Percentiles rank a stretch among this genome's conserved stretches.
Evolutionary conservation across 2,113 vertebrate species (phyloP).

Genomic region (Vanacampus margaritifer): DNA sequence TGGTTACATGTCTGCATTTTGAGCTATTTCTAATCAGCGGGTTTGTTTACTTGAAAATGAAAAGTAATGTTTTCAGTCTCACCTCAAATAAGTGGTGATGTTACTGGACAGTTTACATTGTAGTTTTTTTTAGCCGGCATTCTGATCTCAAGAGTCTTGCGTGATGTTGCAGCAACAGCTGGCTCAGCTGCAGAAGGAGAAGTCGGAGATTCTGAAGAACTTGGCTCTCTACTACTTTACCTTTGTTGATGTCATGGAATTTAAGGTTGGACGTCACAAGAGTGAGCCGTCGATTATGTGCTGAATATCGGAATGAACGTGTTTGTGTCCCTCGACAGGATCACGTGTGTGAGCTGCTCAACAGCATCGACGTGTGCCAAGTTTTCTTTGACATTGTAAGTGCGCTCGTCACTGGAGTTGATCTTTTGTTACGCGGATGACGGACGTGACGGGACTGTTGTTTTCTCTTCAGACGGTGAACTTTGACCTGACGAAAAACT

Average conservation of each 20-base stretch:
- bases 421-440: too few relatives aligned
- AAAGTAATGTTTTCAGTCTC: not conserved
- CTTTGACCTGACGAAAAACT: slow-evolving; percentile 98
- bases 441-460: not conserved
- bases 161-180: slow-evolving; percentile 93
- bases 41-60: not conserved
- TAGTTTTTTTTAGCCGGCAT: not conserved
- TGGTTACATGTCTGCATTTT: too few relatives aligned
- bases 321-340: slow-evolving; percentile 70
- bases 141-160: not conserved
- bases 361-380: slow-evolving; percentile 96
- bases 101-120: not conserved
- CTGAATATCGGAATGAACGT: not conserved
- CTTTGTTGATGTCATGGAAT: slow-evolving; percentile 99
- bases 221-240: slow-evolving; percentile 98
- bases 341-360: slow-evolving; percentile 96
- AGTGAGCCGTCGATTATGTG: too few relatives aligned
- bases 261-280: slow-evolving; percentile 79
- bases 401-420: slow-evolving; percentile 15
- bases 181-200: slow-evolving; percentile 98
- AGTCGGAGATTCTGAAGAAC: slow-evolving; percentile 98
- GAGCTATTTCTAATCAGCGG: not conserved
- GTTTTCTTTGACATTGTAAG: slow-evolving; percentile 99
- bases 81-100: not conserved
- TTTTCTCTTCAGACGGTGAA: slow-evolving; percentile 85